Conservation (phyloP, 2,888 invertebrate species). For the Drosophila pseudotakahashii region DNA sequence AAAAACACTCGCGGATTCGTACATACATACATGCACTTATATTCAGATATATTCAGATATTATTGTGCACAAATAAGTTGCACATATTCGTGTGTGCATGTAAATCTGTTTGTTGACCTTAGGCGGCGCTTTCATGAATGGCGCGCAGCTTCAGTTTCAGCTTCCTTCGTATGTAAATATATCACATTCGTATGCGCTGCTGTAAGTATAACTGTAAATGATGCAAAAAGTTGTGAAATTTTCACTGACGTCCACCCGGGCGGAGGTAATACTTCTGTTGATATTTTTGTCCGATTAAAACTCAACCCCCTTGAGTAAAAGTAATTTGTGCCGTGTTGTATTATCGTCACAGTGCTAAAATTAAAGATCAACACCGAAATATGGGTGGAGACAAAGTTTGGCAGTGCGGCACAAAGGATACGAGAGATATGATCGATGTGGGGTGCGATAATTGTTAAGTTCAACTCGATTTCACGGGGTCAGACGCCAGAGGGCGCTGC, state of each 20-base stretch:
- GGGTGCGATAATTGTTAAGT: conserved; percentile 16
- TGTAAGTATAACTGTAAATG: conserved; percentile 47
- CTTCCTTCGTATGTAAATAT: conserved; percentile 31
- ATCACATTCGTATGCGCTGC: conserved; percentile 1
- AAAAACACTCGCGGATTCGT: conserved; percentile 1
- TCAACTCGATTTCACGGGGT: conserved; percentile 26
- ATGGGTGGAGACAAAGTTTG: conserved; percentile 20
- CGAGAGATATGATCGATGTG: conserved; percentile 8
- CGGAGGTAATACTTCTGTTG: conserved; percentile 17
- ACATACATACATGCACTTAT: conserved; percentile 23
- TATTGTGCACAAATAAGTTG: conserved; percentile 2
- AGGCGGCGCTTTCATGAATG: conserved; percentile 63
- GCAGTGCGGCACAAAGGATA: conserved; percentile 26
- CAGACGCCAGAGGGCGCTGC: conserved; percentile 4
- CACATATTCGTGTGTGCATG: conserved; percentile 23
- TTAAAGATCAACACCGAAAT: conserved; percentile 35
- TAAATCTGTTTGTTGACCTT: conserved; percentile 72
- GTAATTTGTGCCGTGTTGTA: conserved; percentile 7
- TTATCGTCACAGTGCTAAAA: conserved; percentile 44
- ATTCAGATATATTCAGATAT: conserved; percentile 4
- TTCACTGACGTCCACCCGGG: conserved; percentile 39
- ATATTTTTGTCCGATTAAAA: conserved; percentile 24
- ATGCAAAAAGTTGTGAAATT: conserved; percentile 47
- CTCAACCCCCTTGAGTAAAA: background rate
- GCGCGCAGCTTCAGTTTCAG: conserved; percentile 22